phyloP scores from a whole-genome alignment of 2,888 invertebrate species.

The Alcis repandata region DNA sequence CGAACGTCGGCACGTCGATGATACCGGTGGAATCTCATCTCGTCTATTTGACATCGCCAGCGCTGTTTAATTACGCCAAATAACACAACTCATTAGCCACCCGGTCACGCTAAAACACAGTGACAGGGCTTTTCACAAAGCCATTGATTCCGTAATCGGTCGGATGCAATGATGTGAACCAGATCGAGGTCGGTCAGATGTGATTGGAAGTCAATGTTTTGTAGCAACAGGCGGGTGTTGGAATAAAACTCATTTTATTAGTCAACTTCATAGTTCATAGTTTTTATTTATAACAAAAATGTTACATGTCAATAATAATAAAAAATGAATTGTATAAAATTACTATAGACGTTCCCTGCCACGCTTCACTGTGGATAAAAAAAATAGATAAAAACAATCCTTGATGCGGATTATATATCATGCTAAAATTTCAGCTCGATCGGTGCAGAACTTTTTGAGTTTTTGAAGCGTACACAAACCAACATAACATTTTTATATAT shows the following conservation, averaged over 20 bases:
- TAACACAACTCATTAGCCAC: conserved; percentile 36
- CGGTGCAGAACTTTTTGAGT: too few species aligned
- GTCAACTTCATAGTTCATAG: neutral
- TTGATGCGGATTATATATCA: too few species aligned
- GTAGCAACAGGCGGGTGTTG: conserved; percentile 4
- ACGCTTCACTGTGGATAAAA: too few species aligned
- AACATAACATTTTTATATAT: too few species aligned
- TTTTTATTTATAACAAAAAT: neutral
- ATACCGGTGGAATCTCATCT: conserved; percentile 34
- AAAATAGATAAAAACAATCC: too few species aligned
- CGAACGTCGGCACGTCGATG: conserved; percentile 27
- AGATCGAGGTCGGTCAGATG: neutral
- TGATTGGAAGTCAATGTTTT: conserved; percentile 1
- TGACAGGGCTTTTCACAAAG: conserved; percentile 8
- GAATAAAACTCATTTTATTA: neutral
- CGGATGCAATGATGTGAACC: neutral
- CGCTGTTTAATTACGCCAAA: conserved; percentile 41
- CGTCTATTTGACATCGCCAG: conserved; percentile 36
- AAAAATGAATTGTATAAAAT: too few species aligned
- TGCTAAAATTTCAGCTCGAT: too few species aligned
- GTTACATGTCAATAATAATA: too few species aligned
- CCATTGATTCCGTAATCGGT: neutral
- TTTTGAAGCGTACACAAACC: too few species aligned
- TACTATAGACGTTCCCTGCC: too few species aligned
- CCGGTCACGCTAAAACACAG: conserved; percentile 8